Base-by-base conservation (phyloP, 2,113 vertebrate species). In the Nycticebus coucang region DNA sequence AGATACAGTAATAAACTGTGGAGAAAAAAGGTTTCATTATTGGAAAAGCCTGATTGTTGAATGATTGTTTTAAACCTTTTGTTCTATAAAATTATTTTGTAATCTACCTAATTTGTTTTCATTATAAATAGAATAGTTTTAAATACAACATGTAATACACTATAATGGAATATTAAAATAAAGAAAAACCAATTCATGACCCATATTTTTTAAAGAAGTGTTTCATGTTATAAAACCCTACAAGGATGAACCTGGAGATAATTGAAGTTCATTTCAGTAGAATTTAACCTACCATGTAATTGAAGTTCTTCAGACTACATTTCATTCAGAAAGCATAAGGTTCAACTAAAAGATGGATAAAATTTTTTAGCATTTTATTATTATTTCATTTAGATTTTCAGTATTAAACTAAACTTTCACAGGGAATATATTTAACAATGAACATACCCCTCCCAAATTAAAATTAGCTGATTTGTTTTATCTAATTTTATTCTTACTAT, bases 251-350 rank as follows among this genome's bases (percentile, higher is more conserved):
- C 10, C 15, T 72, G 64, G 45, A 93, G 86, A 45, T 85, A 59
- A 37, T 59, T 93, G 66, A 94, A 85, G 72, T 78, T 89, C 26
- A 24, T 69, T 68, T 66, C 24, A 79, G 14, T 69, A 87, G 7
- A 69, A 83, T 88, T 87, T 74, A 72, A 80, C 26, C n/a, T 91
- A 53, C 60, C 21, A 19, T 83, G 33, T 79, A 89, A 35, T 74
- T 87, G 50, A 96, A 87, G 53, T 84, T 84, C 30, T 24, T 53
- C 12, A 94, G 86, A 84, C 6, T 62, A n/a, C 4, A 74, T 78
- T 93, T 96, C 35, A 91, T 59, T 91, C 53, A 88, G 88, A 93
- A 90, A 78, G 24, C 50, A 91, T 84, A 68, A 85, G 66, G 35
- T 88, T 84, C 66, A 85, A 57, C 83, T 66, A 75, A 85, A 92